Conservation (phyloP, 2,113 vertebrate genomes). For the Salminus brasiliensis region DNA sequence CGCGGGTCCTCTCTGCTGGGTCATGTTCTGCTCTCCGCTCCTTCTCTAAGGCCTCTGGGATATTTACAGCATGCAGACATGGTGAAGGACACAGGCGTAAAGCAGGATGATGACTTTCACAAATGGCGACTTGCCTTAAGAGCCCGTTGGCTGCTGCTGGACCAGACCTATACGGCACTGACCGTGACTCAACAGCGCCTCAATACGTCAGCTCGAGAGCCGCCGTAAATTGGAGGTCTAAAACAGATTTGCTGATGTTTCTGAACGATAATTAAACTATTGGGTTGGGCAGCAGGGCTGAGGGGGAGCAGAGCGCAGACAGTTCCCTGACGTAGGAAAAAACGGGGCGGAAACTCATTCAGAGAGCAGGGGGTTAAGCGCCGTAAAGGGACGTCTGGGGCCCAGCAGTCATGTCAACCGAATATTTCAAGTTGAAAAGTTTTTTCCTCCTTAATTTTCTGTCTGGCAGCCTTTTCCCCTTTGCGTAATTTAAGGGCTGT, state of each 20-base stretch:
- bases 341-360: constrained; percentile 55
- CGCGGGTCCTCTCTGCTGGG: background rate
- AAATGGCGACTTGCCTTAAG: constrained; percentile 65
- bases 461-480: constrained; percentile 72
- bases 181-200: constrained; percentile 50
- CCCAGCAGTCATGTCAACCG: constrained; percentile 65
- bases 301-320: constrained; percentile 42
- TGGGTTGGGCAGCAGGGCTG: constrained; percentile 44
- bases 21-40: constrained; percentile 6
- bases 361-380: constrained; percentile 52
- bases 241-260: constrained; percentile 60
- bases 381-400: constrained; percentile 75
- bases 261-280: constrained; percentile 66
- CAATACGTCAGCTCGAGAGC: constrained; percentile 53
- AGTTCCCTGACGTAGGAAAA: constrained; percentile 36
- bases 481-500: constrained; percentile 71
- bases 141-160: constrained; percentile 43
- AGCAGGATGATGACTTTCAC: constrained; percentile 75
- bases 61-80: constrained; percentile 80
- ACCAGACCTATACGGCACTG: constrained; percentile 47
- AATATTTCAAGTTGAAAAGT: constrained; percentile 81
- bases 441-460: constrained; percentile 77
- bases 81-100: constrained; percentile 75
- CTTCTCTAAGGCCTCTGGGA: constrained; percentile 52
- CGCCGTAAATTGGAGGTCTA: constrained; percentile 46